Evolutionary conservation across 2,113 vertebrate species (phyloP).

Genomic region (Colistium nudipinnis): DNA sequence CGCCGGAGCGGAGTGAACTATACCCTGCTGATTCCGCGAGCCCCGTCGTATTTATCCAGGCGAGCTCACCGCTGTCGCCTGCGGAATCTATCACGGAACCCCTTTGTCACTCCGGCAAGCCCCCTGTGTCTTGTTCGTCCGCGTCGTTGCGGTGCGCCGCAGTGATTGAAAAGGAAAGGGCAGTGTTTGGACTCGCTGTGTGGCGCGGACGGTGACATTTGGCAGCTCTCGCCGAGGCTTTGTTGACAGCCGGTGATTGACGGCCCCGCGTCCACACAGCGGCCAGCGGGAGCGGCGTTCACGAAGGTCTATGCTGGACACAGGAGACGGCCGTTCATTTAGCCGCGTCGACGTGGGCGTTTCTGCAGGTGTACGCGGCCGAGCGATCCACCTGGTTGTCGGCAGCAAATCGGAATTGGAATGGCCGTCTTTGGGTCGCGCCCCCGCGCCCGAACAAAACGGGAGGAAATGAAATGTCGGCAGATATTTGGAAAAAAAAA

Average conservation of each 20-base stretch:
- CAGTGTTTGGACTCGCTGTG: slow-evolving; percentile 19
- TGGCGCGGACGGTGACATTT: slow-evolving; percentile 24
- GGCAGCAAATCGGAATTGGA: no score
- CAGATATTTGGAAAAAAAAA: no score
- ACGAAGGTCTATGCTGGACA: background rate
- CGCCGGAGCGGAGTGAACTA: slow-evolving; percentile 33
- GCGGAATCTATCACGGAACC: slow-evolving; percentile 36
- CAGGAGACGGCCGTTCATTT: no score
- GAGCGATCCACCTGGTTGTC: no score
- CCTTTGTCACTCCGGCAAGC: slow-evolving; percentile 37
- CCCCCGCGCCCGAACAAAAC: no score
- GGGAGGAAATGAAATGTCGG: no score
- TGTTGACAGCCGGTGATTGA: slow-evolving; percentile 44
- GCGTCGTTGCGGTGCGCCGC: slow-evolving; percentile 25
- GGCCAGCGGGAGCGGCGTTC: background rate
- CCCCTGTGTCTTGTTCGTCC: slow-evolving; percentile 41
- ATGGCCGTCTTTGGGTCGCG: no score
- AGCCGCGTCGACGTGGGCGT: no score
- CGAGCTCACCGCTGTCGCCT: slow-evolving; percentile 11
- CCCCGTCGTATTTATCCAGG: slow-evolving; percentile 36
- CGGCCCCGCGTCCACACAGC: slow-evolving; percentile 6
- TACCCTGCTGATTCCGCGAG: slow-evolving; percentile 20
- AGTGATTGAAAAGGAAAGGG: slow-evolving; percentile 42
- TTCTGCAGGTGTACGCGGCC: no score
- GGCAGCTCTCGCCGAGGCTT: background rate